phyloP scores from a whole-genome alignment of 2,888 invertebrate species.

The Pedicia rivosa region DNA sequence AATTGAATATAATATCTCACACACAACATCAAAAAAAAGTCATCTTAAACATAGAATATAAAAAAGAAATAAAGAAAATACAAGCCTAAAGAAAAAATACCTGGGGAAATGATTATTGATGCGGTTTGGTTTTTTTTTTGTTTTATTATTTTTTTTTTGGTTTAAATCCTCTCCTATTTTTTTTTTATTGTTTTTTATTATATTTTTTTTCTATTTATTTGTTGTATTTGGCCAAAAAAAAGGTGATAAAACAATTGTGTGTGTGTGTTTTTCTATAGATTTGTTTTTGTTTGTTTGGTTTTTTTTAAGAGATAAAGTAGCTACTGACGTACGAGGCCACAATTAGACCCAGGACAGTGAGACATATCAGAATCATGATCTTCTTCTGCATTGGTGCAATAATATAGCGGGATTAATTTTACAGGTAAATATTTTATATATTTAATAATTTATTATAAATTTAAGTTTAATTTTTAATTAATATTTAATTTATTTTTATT shows the following conservation, averaged over 20 bases:
- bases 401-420: too few relatives aligned
- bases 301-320: slow-evolving; percentile 40
- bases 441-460: not conserved
- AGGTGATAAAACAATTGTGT: too few relatives aligned
- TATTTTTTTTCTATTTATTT: slow-evolving; percentile 31
- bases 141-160: slow-evolving; percentile 4
- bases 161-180: slow-evolving; percentile 9
- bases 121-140: not conserved
- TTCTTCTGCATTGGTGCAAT: slow-evolving; percentile 51
- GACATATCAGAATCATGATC: slow-evolving; percentile 84
- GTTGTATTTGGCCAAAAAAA: slow-evolving; percentile 12
- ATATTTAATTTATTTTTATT: not conserved
- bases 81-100: too few relatives aligned
- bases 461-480: not conserved
- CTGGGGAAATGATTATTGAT: too few relatives aligned
- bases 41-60: too few relatives aligned
- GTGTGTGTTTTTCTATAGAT: slow-evolving; percentile 16
- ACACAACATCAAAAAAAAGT: too few relatives aligned
- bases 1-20: too few relatives aligned
- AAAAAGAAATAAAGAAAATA: too few relatives aligned
- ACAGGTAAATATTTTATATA: not conserved
- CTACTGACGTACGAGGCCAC: slow-evolving; percentile 53
- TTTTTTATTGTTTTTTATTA: slow-evolving; percentile 12
- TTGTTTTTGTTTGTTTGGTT: slow-evolving; percentile 6
- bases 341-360: slow-evolving; percentile 67